Percentiles rank a stretch among this genome's conserved stretches.
phyloP scores from a whole-genome alignment of 1,140 invertebrate species.

The Gonatopus flavifemur region DNA sequence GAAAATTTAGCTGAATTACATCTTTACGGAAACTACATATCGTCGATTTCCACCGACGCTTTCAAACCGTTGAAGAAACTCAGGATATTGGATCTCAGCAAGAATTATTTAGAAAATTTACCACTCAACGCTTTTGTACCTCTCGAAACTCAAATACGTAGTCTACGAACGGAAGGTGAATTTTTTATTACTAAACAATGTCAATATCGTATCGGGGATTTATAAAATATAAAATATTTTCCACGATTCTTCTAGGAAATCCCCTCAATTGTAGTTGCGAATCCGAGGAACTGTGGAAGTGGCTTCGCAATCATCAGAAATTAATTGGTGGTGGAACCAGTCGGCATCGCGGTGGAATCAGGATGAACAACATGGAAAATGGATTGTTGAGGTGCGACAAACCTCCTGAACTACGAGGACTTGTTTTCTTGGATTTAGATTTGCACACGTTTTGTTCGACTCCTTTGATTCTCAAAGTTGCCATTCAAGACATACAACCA shows the following conservation, averaged over 20 bases:
- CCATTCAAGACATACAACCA: constrained; percentile 84
- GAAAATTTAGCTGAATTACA: constrained; percentile 73
- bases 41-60: constrained; percentile 72
- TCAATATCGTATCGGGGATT: too few relatives aligned
- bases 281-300: constrained; percentile 86
- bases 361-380: constrained; percentile 42
- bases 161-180: constrained; percentile 78
- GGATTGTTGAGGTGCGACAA: constrained; percentile 71
- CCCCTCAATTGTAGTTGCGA: constrained; percentile 84
- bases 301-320: constrained; percentile 84
- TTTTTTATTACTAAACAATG: constrained; percentile 10
- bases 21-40: constrained; percentile 81
- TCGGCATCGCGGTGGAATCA: constrained; percentile 51
- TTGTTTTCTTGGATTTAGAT: constrained; percentile 74
- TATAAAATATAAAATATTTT: too few relatives aligned
- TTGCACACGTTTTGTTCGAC: constrained; percentile 80
- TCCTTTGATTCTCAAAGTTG: constrained; percentile 77
- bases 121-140: constrained; percentile 74
- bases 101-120: constrained; percentile 81
- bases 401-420: constrained; percentile 74
- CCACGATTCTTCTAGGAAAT: constrained; percentile 67
- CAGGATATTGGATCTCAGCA: constrained; percentile 75
- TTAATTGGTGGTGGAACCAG: constrained; percentile 59
- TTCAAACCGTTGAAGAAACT: constrained; percentile 79
- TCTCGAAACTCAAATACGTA: constrained; percentile 78